phyloP scores from a whole-genome alignment of 2,797 vertebrate genomes.

The Pyrocephalus nanus region DNA sequence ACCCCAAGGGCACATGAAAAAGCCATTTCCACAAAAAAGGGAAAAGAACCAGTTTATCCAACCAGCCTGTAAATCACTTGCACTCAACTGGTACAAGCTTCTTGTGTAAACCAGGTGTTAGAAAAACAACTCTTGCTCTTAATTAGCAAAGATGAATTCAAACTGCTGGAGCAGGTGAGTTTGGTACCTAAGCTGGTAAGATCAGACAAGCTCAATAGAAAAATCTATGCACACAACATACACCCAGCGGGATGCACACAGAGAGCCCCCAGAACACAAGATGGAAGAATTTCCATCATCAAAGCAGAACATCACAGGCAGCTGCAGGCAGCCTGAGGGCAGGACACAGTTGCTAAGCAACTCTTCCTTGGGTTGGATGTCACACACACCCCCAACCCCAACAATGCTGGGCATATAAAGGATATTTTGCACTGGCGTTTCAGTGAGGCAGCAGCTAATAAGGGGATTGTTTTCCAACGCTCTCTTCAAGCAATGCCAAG shows the following conservation, averaged over 20 bases:
- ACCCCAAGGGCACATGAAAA: not conserved
- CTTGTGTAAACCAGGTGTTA: not conserved
- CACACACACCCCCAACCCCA: slow-evolving; percentile 17
- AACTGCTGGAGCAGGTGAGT: slow-evolving; percentile 15
- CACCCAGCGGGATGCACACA: slow-evolving; percentile 45
- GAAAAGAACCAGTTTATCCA: not conserved
- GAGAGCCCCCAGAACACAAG: slow-evolving; percentile 57
- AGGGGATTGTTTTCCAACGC: not conserved
- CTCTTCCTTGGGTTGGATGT: slow-evolving; percentile 55
- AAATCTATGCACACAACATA: slow-evolving; percentile 50
- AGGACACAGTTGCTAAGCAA: slow-evolving; percentile 73
- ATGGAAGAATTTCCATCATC: slow-evolving; percentile 67
- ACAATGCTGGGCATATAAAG: not conserved
- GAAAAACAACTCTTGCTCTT: not conserved
- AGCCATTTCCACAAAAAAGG: not conserved
- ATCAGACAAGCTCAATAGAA: slow-evolving; percentile 52
- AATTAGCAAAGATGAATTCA: slow-evolving; percentile 33
- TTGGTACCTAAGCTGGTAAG: slow-evolving; percentile 47
- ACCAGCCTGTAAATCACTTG: not conserved
- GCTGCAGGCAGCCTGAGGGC: slow-evolving; percentile 63
- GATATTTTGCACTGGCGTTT: not conserved
- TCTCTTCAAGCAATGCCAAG: not conserved
- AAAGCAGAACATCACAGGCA: slow-evolving; percentile 64
- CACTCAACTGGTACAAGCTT: not conserved
- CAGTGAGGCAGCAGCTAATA: not conserved